Conservation (phyloP, 2,113 vertebrate species). For the Fukomys damarensis region DNA sequence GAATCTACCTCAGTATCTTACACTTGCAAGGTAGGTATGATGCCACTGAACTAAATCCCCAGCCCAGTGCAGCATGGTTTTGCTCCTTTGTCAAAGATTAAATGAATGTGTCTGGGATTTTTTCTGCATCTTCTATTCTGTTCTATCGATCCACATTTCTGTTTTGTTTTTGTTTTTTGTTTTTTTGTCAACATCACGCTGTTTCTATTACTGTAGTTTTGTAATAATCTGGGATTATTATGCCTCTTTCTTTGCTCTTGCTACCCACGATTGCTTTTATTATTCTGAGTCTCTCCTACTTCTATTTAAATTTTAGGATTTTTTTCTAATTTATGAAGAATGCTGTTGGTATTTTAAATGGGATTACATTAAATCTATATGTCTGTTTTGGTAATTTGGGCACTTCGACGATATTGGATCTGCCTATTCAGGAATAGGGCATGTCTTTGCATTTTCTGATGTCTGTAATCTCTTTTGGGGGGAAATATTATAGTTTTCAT, state of each 20-base stretch:
- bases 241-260: not conserved
- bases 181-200: not conserved
- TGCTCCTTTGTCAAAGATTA: not conserved
- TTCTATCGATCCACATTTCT: not conserved
- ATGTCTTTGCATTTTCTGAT: not conserved
- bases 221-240: not conserved
- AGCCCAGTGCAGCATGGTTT: not conserved
- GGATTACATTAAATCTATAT: not conserved
- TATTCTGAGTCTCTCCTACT: not conserved
- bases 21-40: too few relatives aligned
- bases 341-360: not conserved
- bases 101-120: not conserved
- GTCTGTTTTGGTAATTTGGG: not conserved
- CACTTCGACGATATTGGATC: not conserved
- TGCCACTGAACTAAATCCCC: too few relatives aligned
- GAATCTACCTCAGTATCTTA: too few relatives aligned
- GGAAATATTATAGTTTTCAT: not conserved
- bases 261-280: not conserved
- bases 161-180: too few relatives aligned
- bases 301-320: not conserved
- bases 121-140: not conserved
- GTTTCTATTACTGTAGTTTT: not conserved
- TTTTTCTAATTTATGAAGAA: not conserved
- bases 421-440: not conserved
- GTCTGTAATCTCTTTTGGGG: not conserved